Evolutionary conservation across 2,113 vertebrate genomes (phyloP).

Genomic region (Bettongia penicillata): DNA sequence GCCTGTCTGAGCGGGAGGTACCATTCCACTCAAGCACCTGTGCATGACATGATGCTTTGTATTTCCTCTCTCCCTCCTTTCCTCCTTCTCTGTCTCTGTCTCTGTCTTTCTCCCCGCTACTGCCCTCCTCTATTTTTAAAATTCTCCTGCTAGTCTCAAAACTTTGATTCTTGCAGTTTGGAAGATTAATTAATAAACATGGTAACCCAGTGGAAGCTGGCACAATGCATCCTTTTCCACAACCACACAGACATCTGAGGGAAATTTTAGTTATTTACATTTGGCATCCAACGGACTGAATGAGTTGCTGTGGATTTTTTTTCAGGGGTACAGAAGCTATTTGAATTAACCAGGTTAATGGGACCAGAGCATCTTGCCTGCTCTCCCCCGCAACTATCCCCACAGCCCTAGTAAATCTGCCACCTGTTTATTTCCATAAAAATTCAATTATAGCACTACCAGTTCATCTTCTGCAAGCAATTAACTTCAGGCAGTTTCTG

Average conservation of each 20-base stretch:
- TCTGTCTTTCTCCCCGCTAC: not conserved
- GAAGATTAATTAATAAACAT: conserved; percentile 82
- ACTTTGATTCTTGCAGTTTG: conserved; percentile 71
- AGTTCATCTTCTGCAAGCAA: conserved; percentile 82
- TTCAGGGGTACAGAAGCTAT: conserved; percentile 71
- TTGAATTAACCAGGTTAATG: conserved; percentile 88
- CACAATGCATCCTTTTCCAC: conserved; percentile 70
- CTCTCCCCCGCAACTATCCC: conserved; percentile 70
- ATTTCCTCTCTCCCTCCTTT: not conserved
- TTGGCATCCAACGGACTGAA: conserved; percentile 83
- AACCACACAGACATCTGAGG: conserved; percentile 70
- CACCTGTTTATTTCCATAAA: conserved; percentile 91
- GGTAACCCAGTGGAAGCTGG: conserved; percentile 75
- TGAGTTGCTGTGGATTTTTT: conserved; percentile 66
- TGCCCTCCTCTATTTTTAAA: not conserved
- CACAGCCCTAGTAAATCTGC: conserved; percentile 85
- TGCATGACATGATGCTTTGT: not conserved
- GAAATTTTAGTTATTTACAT: conserved; percentile 85
- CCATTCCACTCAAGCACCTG: not conserved
- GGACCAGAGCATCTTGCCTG: conserved; percentile 78
- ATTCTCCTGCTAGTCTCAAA: conserved; percentile 50
- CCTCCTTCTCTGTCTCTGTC: not conserved
- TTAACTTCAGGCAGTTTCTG: conserved; percentile 81
- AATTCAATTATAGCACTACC: conserved; percentile 86
- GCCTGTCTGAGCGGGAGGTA: not conserved